Conservation (phyloP, 2,113 vertebrate genomes). For the Physeter macrocephalus region DNA sequence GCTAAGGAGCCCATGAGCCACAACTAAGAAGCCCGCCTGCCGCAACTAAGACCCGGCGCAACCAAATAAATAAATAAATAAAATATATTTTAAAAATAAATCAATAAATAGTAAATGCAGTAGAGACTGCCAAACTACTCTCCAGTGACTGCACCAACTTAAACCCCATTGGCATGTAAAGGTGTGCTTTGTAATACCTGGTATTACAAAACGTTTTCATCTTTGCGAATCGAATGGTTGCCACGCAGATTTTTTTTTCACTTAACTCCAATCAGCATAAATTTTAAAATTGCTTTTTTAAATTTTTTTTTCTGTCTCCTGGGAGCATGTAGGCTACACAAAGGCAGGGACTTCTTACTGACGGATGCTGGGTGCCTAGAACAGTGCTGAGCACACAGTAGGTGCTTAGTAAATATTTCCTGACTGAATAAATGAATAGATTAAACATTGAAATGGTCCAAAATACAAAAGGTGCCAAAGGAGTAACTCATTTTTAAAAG, state of each 20-base stretch:
- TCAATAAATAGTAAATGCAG: background rate
- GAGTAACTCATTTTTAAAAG: background rate
- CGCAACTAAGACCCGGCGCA: too few species aligned
- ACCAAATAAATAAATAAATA: too few species aligned
- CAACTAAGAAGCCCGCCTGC: too few species aligned
- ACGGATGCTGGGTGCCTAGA: background rate
- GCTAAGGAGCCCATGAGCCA: too few species aligned
- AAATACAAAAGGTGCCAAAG: background rate
- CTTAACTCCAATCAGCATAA: background rate
- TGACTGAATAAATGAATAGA: background rate
- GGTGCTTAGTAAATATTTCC: background rate
- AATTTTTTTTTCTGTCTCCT: background rate
- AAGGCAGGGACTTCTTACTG: background rate
- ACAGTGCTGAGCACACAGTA: background rate
- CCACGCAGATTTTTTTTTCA: background rate
- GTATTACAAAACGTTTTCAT: background rate
- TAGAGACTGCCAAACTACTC: background rate
- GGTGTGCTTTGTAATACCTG: background rate
- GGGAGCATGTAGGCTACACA: background rate
- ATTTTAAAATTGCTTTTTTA: background rate
- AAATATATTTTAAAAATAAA: too few species aligned
- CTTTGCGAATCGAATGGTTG: background rate
- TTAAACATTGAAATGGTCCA: background rate
- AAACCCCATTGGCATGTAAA: accelerated
- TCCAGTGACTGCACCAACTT: background rate